Conservation (phyloP, 1,140 invertebrate genomes). For the Drosophila insularis region DNA sequence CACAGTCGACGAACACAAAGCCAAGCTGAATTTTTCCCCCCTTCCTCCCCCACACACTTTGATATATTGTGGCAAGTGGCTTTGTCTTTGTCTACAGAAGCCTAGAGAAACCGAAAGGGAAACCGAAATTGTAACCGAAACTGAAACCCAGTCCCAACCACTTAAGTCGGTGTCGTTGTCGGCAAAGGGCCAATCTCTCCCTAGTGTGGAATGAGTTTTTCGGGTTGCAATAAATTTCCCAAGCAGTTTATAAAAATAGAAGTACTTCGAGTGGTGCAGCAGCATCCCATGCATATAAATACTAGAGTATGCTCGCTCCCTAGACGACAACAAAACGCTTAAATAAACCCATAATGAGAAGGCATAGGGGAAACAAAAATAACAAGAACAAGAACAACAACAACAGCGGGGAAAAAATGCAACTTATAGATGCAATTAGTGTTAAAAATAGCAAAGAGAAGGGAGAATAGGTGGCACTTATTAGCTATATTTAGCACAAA, state of each 20-base stretch:
- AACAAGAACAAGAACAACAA: no score
- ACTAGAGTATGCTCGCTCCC: background rate
- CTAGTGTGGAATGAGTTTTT: slow-evolving; percentile 11
- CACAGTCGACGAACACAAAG: background rate
- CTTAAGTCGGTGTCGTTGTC: background rate
- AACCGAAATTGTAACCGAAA: slow-evolving; percentile 1
- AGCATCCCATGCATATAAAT: background rate
- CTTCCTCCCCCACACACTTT: background rate
- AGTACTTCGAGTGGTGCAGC: background rate
- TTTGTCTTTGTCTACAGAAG: slow-evolving; percentile 1
- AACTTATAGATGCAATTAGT: slow-evolving; percentile 17
- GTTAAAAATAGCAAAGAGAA: slow-evolving; percentile 9
- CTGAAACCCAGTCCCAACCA: background rate
- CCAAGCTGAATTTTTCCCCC: no score
- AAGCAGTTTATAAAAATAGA: slow-evolving; percentile 19
- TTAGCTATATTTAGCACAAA: background rate
- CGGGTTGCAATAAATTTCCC: slow-evolving; percentile 11
- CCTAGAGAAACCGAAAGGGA: background rate
- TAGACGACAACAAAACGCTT: slow-evolving; percentile 8
- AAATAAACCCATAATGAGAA: background rate
- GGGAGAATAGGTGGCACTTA: slow-evolving; percentile 1
- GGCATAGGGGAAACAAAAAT: background rate
- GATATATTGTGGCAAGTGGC: slow-evolving; percentile 13
- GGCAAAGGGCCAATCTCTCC: background rate
- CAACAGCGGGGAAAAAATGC: no score